Base-by-base conservation (phyloP, 2,888 invertebrate species). In the Craniophora ligustri region DNA sequence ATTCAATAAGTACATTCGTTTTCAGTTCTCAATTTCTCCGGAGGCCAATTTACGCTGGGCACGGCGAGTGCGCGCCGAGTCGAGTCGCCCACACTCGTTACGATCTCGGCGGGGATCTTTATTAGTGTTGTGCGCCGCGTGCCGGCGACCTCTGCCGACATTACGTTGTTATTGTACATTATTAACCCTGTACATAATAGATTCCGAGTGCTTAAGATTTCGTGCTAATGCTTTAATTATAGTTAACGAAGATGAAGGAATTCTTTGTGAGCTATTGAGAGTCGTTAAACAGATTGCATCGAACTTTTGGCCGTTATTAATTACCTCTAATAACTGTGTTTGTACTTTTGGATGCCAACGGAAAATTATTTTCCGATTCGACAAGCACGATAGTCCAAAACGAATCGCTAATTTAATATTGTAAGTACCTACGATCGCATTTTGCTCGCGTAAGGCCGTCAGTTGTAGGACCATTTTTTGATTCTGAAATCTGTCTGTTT, bases 121-220 rank as follows among this genome's bases (percentile, higher is more conserved):
- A 45, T 66, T 35, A 31, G 10, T 61, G 55, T 55, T 68, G 54
- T 54, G 49, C 26, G 46, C 49, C 31, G 40, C 26, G 39, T 62
- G 47, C 41, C 54, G 59, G 41, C 51, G 51, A 64, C 55, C 50
- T 59, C 54, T 42, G 31, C 35, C 19, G 51, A 50, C 19, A 30
- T 44, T 44, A 34, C 23, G 34, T 23, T 16, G 14, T 42, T 32
- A 39, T 34, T 23, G 35, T 32, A 35, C 35, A 39, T 61, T 7
- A 56, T 30, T 28, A 32, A 21, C 28, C 28, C 45, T 31, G 30
- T 38, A 34, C 11, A 1, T 23, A 36, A 51, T 31, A 50, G 14
- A 51, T 67, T 48, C 30, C 21, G 13, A 32, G 16, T 28, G 16
- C 16, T 38, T 46, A 16, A 15, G 11, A 32, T 46, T 42, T 11